A percentile compares a stretch with the other conserved stretches of the same genome.
These are phyloP conservation scores for Allygus modestus DNA, from an alignment of 2,888 invertebrate genomes.

Conservation along the genomic window DNA sequence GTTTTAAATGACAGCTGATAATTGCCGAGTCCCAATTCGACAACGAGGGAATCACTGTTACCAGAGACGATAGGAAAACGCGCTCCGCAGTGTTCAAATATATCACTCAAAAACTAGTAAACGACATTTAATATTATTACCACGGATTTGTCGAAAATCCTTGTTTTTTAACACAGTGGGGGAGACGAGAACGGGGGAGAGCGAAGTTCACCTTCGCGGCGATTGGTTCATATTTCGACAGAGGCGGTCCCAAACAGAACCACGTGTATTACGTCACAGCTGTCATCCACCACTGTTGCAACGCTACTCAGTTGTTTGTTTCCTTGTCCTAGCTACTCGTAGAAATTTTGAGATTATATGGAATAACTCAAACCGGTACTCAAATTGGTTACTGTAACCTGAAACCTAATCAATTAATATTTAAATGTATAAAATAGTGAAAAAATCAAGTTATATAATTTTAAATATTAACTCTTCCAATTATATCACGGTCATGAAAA, in stretches of 20 bases:
- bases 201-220: constrained; percentile 1
- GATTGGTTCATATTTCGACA: constrained; percentile 16
- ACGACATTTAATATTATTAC: constrained; percentile 12
- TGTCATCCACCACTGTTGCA: constrained; percentile 40
- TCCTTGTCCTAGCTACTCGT: no score
- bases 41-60: background rate
- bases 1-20: constrained; percentile 6
- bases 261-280: constrained; percentile 45
- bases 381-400: no score
- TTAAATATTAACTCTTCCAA: no score
- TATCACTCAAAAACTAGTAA: background rate
- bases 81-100: no score
- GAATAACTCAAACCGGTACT: no score
- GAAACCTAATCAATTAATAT: no score
- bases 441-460: no score
- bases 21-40: background rate
- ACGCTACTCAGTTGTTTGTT: no score
- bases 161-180: constrained; percentile 27
- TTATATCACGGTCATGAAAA: no score
- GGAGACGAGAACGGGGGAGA: constrained; percentile 27
- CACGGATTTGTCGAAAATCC: background rate
- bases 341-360: no score
- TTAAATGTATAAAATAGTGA: no score
- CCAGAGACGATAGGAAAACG: no score
- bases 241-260: constrained; percentile 43